A percentile compares a stretch with the other conserved stretches of the same genome.
Conservation (phyloP, 2,797 vertebrate species). For the Sebastes goodei region DNA sequence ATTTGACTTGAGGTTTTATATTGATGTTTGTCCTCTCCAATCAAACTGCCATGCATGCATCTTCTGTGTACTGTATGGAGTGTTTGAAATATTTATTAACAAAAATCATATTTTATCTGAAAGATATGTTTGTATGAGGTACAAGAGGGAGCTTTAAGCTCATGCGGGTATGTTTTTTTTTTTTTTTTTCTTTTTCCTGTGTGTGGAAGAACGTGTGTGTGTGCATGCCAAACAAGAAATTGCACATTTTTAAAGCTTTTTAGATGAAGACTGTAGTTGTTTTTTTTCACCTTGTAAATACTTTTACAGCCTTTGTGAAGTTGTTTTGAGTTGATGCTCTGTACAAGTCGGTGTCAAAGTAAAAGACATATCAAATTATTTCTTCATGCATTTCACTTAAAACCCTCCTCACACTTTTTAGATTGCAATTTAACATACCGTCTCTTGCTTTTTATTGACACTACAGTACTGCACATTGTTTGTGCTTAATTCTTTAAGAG, state of each 20-base stretch:
- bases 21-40: conserved; percentile 68
- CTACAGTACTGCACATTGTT: not conserved
- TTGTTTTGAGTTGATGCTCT: conserved; percentile 89
- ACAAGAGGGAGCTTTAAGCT: conserved; percentile 81
- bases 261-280: conserved; percentile 85
- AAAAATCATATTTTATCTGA: conserved; percentile 77
- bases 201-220: conserved; percentile 76
- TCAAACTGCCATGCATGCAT: conserved; percentile 91
- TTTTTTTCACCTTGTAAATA: conserved; percentile 93
- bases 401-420: not conserved
- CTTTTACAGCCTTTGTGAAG: conserved; percentile 93
- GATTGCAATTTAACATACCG: not conserved
- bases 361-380: conserved; percentile 75
- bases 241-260: conserved; percentile 92
- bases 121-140: conserved; percentile 84
- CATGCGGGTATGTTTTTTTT: conserved; percentile 61
- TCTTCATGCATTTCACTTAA: not conserved
- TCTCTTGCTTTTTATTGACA: not conserved
- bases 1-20: conserved; percentile 83
- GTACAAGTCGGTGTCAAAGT: conserved; percentile 87
- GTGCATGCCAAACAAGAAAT: conserved; percentile 91
- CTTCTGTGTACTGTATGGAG: conserved; percentile 85
- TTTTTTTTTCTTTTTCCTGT: conserved; percentile 51
- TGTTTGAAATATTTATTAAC: conserved; percentile 85
- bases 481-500: not conserved